These are phyloP conservation scores for Nomada goodeniana DNA, from an alignment of 2,888 invertebrate species.

Conservation along the genomic window DNA sequence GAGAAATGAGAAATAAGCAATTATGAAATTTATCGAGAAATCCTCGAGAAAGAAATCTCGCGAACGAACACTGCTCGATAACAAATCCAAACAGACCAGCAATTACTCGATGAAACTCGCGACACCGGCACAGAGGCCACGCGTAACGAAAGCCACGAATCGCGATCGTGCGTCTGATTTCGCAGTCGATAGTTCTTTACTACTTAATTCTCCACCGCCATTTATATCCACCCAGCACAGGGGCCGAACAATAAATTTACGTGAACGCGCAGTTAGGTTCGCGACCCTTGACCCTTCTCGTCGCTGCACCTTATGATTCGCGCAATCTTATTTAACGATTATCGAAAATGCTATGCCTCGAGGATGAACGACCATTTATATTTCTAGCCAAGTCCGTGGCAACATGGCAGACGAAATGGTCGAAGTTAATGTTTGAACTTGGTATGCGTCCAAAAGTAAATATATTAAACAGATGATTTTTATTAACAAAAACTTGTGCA, in stretches of 20 bases:
- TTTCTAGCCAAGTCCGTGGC: not conserved
- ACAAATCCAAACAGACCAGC: conserved; percentile 5
- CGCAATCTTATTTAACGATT: conserved; percentile 31
- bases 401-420: not conserved
- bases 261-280: conserved; percentile 54
- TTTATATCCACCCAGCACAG: conserved; percentile 15
- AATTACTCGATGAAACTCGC: conserved; percentile 34
- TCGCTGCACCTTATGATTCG: conserved; percentile 50
- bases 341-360: conserved; percentile 35
- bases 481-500: no score
- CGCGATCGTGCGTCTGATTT: conserved; percentile 52
- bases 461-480: no score
- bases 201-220: conserved; percentile 51
- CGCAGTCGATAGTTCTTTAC: conserved; percentile 50
- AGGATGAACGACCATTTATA: not conserved
- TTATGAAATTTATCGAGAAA: no score
- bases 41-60: no score
- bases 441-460: no score
- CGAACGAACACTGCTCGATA: no score
- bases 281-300: conserved; percentile 53
- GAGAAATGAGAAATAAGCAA: no score
- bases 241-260: conserved; percentile 49
- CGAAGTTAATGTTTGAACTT: no score
- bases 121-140: conserved; percentile 7
- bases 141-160: conserved; percentile 41